Evolutionary conservation across 2,888 invertebrate species (phyloP), one percentile per base, ranked within the genome.

Genomic region (Ypsolopha sequella): DNA sequence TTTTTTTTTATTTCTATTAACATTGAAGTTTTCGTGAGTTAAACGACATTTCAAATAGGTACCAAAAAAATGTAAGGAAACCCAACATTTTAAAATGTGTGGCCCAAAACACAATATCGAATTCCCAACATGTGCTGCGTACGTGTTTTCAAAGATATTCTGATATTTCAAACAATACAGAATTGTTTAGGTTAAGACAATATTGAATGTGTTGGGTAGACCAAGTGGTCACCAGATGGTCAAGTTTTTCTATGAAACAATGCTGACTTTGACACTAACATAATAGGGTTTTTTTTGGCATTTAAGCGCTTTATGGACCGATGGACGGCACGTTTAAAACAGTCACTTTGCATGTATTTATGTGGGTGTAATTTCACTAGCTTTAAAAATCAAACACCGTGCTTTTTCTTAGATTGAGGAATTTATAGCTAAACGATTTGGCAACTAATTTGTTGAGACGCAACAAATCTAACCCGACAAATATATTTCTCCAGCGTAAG

Each of bases 181-280:
- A 50, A 39, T 36, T 50, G 50, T 50, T 50, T 50, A 3, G 24
- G 24, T 24, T 24, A 24, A 50, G 36, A 50, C 44, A 50, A 44
- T 14, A 44, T 36, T 24, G 24, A 33, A 24, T 41, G 50, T 35
- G 35, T 41, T 9, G 50, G 41, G n/a, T 10, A 41, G 58, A 54
- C 54, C 84, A 82, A 71, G 79, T 84, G 84, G 78, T 68, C 69
- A 72, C 76, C 84, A 85, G 70, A 82, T 84, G 84, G 81, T 73
- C 77, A 78, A 36, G 34, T 10, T 24, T 11, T 11, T 11, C 14
- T 8, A 46, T 3, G 46, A 9, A 10, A 10, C 46, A 46, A 9
- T 33, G 10, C 8, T 13, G 43, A 43, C 8, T 8, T 8, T 11
- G 9, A 11, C n/a, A 13, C 43, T 43, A 43, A 1, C 11, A 13